phyloP scores from a whole-genome alignment of 2,888 invertebrate species.

The Lysandra coridon region DNA sequence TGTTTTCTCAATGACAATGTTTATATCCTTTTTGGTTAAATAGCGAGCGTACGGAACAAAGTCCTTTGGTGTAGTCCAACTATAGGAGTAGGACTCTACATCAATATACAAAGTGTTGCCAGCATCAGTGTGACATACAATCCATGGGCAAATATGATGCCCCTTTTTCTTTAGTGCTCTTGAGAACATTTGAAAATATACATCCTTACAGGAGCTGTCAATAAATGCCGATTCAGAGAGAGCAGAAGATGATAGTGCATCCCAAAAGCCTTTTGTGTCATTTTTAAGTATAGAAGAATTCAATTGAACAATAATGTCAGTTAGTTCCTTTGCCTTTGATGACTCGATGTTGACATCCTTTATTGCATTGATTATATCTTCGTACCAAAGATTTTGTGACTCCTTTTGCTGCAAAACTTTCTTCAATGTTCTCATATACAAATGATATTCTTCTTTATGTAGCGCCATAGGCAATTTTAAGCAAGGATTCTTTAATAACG shows the following conservation, averaged over 20 bases:
- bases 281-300: constrained; percentile 69
- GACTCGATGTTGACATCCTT: constrained; percentile 74
- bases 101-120: constrained; percentile 78
- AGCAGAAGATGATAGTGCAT: constrained; percentile 55
- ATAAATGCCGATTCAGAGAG: constrained; percentile 52
- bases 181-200: constrained; percentile 74
- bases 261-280: constrained; percentile 64
- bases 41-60: constrained; percentile 74
- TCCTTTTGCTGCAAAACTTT: constrained; percentile 74
- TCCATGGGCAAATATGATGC: constrained; percentile 73
- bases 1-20: constrained; percentile 64
- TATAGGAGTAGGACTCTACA: constrained; percentile 72
- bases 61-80: constrained; percentile 77
- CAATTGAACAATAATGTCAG: constrained; percentile 67
- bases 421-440: constrained; percentile 78
- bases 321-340: constrained; percentile 68
- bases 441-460: constrained; percentile 71
- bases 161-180: constrained; percentile 69
- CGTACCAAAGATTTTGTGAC: constrained; percentile 80
- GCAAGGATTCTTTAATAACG: constrained; percentile 69
- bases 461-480: constrained; percentile 65
- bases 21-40: constrained; percentile 69
- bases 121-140: constrained; percentile 73
- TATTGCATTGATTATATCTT: constrained; percentile 76
- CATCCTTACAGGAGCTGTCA: constrained; percentile 63